Base-by-base conservation (phyloP, 2,888 invertebrate genomes). In the Drosophila pseudotakahashii region DNA sequence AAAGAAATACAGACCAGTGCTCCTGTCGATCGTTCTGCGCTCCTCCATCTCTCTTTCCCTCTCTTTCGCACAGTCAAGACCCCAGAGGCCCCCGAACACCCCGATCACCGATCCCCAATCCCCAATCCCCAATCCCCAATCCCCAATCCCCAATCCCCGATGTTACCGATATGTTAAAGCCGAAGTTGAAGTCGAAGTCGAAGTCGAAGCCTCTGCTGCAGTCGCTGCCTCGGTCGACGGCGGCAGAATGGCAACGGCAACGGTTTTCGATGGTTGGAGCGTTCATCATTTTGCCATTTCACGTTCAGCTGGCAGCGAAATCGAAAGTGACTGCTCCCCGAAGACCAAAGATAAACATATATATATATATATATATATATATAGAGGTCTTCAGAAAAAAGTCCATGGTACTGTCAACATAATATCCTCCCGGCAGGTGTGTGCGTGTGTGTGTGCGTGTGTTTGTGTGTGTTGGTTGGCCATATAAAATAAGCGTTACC, bases 261-360 rank as follows among this genome's bases (percentile, higher is more conserved):
- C 87, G 88, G 89, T 89, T 89, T 89, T 88, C 88, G 83, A 81
- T 83, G 79, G 77, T 80, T 77, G 80, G 77, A 81, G 81, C 90
- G 90, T 90, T 88, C 90, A 90, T 90, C 90, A 89, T 88, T 89
- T 89, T 88, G 88, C 89, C 91, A 91, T 90, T 90, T 89, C 90
- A 88, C 83, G 90, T 89, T 90, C 88, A 90, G 88, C 91, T 89
- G 90, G 91, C 91, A 90, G 91, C 89, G 90, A 90, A 90, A 90
- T 89, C 90, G 89, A 90, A 90, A 90, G 91, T 90, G 90, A 91
- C 83, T 86, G 89, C 89, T 88, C 84, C 79, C 79, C 79, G 76
- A 83, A 88, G 89, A 83, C 67, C 75, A 74, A 71, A 55, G 58
- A 55, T 32, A 42, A 19, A 39, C 23, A 37, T 10, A 57, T 73